These are phyloP conservation scores for Pectinophora gossypiella DNA, from an alignment of 1,140 invertebrate genomes.

Conservation along the genomic window DNA sequence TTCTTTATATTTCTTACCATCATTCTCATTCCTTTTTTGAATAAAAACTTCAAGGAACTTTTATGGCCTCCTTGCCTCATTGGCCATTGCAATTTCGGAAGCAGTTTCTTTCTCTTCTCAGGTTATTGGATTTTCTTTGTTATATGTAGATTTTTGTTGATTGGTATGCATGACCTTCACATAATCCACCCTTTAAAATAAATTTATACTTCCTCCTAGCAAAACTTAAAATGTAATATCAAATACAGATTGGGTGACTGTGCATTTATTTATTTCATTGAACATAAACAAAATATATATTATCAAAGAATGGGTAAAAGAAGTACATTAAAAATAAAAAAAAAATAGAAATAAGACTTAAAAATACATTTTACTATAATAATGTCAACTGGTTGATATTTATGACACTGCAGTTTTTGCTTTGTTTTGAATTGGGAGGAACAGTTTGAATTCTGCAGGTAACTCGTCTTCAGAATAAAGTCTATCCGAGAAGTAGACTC, in stretches of 20 bases:
- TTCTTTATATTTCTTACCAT: too few relatives aligned
- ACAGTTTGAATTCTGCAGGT: conserved; percentile 99
- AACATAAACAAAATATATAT: neutral
- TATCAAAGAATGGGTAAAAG: neutral
- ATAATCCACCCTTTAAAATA: too few relatives aligned
- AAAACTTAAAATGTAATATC: too few relatives aligned
- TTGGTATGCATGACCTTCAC: too few relatives aligned
- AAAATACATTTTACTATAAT: conserved; percentile 47
- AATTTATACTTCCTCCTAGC: too few relatives aligned
- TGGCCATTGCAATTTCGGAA: too few relatives aligned
- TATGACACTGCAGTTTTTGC: conserved; percentile 75
- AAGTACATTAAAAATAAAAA: neutral
- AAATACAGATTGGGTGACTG: neutral
- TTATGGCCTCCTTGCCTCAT: too few relatives aligned
- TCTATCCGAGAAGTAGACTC: conserved; percentile 99
- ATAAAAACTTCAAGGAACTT: too few relatives aligned
- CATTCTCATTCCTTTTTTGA: too few relatives aligned
- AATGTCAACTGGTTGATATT: conserved; percentile 26
- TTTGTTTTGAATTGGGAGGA: conserved; percentile 93
- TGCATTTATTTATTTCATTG: neutral
- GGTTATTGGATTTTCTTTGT: too few relatives aligned
- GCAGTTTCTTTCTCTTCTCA: too few relatives aligned
- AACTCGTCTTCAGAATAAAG: conserved; percentile 99
- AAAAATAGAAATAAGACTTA: neutral
- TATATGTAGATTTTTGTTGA: too few relatives aligned